phyloP scores from a whole-genome alignment of 2,888 invertebrate species.

The Tipula confusa region DNA sequence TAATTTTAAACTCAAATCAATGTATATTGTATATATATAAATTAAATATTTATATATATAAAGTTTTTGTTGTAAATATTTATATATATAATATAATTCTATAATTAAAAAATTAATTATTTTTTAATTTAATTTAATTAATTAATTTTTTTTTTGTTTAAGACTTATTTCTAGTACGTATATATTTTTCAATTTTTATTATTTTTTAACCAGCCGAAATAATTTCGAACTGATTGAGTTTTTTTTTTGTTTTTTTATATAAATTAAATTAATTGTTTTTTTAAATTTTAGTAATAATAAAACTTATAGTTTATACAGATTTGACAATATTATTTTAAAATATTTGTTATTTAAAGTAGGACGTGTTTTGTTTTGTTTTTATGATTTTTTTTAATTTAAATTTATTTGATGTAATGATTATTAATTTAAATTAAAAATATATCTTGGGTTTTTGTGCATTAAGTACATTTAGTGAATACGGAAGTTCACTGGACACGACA shows the following conservation, averaged over 20 bases:
- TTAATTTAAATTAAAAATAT: neutral
- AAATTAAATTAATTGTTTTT: conserved; percentile 25
- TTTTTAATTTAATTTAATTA: conserved; percentile 33
- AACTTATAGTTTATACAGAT: conserved; percentile 25
- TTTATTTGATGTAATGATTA: neutral
- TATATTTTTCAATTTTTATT: conserved; percentile 36
- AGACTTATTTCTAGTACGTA: conserved; percentile 50
- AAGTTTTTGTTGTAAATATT: neutral
- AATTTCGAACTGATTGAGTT: neutral
- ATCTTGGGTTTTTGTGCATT: neutral
- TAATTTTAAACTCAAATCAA: conserved; percentile 25
- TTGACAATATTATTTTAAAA: conserved; percentile 25
- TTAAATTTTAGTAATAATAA: conserved; percentile 1
- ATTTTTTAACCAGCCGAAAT: neutral
- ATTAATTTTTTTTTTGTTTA: conserved; percentile 37
- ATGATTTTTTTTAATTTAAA: neutral
- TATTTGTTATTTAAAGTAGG: neutral
- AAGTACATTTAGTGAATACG: neutral
- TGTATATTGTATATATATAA: too few relatives aligned
- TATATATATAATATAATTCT: conserved; percentile 14
- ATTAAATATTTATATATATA: too few relatives aligned
- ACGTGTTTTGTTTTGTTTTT: conserved; percentile 13
- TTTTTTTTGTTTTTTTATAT: neutral
- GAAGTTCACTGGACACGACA: neutral
- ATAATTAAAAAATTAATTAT: conserved; percentile 27